Base-by-base conservation (phyloP, 2,113 vertebrate species). In the Porphyrio hochstetteri region DNA sequence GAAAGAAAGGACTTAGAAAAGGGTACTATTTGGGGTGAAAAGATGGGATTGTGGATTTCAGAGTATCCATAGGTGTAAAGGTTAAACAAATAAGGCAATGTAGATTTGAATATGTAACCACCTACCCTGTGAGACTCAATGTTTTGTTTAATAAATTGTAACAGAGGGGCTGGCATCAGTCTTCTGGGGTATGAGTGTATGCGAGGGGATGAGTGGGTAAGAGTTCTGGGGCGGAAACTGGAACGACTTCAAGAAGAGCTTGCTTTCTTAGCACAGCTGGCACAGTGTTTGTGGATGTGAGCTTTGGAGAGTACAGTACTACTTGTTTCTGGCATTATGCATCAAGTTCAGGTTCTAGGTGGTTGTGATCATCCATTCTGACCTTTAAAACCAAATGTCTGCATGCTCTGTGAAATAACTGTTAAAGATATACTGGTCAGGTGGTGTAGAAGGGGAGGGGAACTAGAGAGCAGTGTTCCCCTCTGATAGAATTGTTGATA, bases 71-170 rank as follows among this genome's bases (percentile, higher is more conserved):
- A 60, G 14, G 20, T 53, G 4, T 36, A 50, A 80, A 10, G 35
- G 50, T 46, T 67, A 17, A 48, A n/a, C 50, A 88, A 50, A 36
- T 11, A 25, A 92, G 64, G 11, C 42, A 3, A 12, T 23, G 52
- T 16, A 12, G 60, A 8, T 92, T 48, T 71, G 65, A 35, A 21
- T 33, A 25, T 36, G 40, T 57, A 59, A 20, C 40, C 25, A 29
- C 46, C 25, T 31, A 28, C 25, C 21, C 7, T 1, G 5, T 14
- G 11, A n/a, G n/a, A 29, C 15, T 61, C 1, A 0, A 3, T 36
- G 23, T 31, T 82, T 33, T 53, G 3, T 67, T 74, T 46, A 44
- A 70, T 72, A 31, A 65, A 19, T 38, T 24, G 24, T 16, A 48
- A 33, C 35, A 65, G 40, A 42, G 18, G 27, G 72, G 11, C 3